These are phyloP conservation scores for Rallus crepitans DNA, from an alignment of 2,797 vertebrate species.

Conservation along the genomic window DNA sequence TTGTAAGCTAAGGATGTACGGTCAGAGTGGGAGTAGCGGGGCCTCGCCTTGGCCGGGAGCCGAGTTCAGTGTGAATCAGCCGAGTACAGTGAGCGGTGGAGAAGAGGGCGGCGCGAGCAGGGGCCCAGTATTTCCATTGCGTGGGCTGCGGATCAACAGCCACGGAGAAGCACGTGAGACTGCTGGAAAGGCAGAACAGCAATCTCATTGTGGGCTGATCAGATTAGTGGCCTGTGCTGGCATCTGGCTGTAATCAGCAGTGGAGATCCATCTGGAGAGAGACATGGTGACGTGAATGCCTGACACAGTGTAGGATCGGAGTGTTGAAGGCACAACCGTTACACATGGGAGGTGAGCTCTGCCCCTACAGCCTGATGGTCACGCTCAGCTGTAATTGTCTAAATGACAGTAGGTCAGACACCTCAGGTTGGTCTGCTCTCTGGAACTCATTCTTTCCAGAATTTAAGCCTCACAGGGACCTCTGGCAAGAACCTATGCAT, in stretches of 20 bases:
- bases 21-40: not conserved
- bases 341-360: not conserved
- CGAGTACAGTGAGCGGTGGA: not conserved
- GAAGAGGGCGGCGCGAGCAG: not conserved
- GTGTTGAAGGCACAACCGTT: not conserved
- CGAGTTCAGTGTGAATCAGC: not conserved
- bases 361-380: not conserved
- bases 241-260: not conserved
- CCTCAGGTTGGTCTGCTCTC: not conserved
- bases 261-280: not conserved
- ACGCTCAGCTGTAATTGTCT: rapidly evolving
- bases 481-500: not conserved
- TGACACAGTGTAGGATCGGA: not conserved
- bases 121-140: not conserved
- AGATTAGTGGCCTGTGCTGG: conserved; percentile 41
- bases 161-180: not conserved
- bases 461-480: not conserved
- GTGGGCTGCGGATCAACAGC: not conserved
- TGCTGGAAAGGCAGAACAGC: not conserved
- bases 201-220: conserved; percentile 9
- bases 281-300: not conserved
- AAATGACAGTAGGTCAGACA: not conserved
- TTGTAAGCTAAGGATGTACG: not conserved
- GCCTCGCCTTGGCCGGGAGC: not conserved
- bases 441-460: not conserved